These are phyloP conservation scores for Diplazon laetatorius DNA, from an alignment of 2,888 invertebrate species.

Conservation along the genomic window DNA sequence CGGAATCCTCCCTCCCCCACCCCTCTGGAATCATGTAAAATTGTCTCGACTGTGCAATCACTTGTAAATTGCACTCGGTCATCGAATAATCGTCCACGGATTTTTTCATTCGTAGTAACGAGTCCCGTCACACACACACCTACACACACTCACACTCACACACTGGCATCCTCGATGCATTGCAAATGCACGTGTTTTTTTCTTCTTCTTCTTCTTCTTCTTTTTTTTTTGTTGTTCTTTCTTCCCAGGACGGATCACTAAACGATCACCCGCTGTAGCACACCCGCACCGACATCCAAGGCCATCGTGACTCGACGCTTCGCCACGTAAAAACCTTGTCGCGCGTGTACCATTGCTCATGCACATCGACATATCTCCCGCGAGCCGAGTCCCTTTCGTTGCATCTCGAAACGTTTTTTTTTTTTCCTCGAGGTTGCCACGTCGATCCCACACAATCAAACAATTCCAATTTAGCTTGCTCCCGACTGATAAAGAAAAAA, in stretches of 20 bases:
- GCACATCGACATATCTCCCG: background rate
- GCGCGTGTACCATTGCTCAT: background rate
- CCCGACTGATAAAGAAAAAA: no score
- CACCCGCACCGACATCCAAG: constrained; percentile 21
- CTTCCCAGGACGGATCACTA: constrained; percentile 1
- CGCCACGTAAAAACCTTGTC: constrained; percentile 18
- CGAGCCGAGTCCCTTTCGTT: background rate
- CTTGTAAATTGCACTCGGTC: constrained; percentile 21
- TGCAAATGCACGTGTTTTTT: background rate
- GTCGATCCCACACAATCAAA: no score
- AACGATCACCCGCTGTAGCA: constrained; percentile 7
- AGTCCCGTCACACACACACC: background rate
- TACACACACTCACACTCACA: no score
- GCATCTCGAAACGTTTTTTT: constrained; percentile 6
- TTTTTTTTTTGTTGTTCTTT: background rate
- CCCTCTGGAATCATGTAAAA: no score
- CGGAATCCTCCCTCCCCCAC: no score
- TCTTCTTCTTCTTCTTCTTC: constrained; percentile 16
- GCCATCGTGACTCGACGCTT: constrained; percentile 4
- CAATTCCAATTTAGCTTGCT: no score
- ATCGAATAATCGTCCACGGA: constrained; percentile 6
- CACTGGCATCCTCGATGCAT: no score
- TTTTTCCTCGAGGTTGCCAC: background rate
- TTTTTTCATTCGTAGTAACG: background rate
- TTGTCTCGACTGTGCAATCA: no score